Conservation (phyloP, 2,888 invertebrate species). For the Lasioglossum morio region DNA sequence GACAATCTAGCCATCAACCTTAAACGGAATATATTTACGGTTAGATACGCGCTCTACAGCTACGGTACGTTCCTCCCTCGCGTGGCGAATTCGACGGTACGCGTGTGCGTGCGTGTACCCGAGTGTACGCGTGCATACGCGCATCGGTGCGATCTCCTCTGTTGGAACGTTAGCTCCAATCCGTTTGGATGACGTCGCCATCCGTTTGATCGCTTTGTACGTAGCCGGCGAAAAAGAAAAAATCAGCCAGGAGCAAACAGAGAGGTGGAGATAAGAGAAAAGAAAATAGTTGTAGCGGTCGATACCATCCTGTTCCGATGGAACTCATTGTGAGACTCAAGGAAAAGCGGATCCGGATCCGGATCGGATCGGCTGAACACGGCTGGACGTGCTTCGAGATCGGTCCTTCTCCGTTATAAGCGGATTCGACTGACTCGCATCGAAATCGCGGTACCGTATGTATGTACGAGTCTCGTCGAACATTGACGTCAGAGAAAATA, state of each 20-base stretch:
- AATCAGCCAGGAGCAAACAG: not conserved
- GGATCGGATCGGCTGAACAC: not conserved
- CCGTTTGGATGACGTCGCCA: conserved; percentile 47
- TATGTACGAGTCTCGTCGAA: not conserved
- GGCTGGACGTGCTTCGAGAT: not conserved
- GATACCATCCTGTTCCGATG: not conserved
- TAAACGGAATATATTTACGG: conserved; percentile 78
- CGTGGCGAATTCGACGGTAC: not conserved
- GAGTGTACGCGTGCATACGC: not conserved
- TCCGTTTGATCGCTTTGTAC: conserved; percentile 50
- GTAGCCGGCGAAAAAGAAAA: not conserved
- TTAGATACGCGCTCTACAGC: conserved; percentile 41
- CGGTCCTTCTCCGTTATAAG: not conserved
- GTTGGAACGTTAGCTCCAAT: conserved; percentile 15
- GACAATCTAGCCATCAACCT: conserved; percentile 79
- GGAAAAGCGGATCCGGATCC: not conserved
- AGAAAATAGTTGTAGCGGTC: not conserved
- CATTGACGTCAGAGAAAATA: not conserved
- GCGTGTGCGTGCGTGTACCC: not conserved
- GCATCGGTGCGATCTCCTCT: conserved; percentile 15
- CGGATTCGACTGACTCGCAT: not conserved
- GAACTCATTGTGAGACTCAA: not conserved
- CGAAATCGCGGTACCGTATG: not conserved
- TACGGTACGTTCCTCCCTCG: not conserved
- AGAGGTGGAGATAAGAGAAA: not conserved